Conservation (phyloP, 2,113 vertebrate species). For the Puma concolor region DNA sequence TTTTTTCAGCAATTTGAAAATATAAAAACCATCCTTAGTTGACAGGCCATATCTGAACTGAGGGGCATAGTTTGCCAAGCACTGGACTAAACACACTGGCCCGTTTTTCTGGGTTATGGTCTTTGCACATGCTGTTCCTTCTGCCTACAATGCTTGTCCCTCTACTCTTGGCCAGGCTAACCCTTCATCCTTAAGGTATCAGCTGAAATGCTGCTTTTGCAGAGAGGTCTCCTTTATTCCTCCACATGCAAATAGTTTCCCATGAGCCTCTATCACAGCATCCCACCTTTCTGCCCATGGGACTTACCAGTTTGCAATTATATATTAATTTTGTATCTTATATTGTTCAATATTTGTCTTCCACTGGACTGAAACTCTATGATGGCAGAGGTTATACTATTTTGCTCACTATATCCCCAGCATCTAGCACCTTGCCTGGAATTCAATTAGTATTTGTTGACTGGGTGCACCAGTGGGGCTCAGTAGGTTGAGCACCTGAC, state of each 20-base stretch:
- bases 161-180: background rate
- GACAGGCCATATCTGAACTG: background rate
- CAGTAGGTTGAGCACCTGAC: no score
- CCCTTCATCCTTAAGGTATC: background rate
- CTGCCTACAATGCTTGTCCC: background rate
- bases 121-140: background rate
- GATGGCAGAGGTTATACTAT: background rate
- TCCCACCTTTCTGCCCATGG: background rate
- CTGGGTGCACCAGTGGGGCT: no score
- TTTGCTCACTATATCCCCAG: background rate
- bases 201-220: background rate
- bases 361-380: background rate
- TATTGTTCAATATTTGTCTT: background rate
- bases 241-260: background rate
- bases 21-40: background rate
- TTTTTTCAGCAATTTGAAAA: background rate
- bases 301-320: background rate
- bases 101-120: background rate
- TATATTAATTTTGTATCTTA: background rate
- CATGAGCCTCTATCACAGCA: background rate
- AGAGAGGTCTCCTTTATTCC: background rate
- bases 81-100: background rate
- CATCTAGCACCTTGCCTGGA: background rate
- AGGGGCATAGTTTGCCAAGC: fast-evolving
- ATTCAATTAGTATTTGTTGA: background rate